These are phyloP conservation scores for Pelagia noctiluca DNA, from an alignment of 30 jellyfish, hydroid and myxozoan genomes.

Conservation along the genomic window DNA sequence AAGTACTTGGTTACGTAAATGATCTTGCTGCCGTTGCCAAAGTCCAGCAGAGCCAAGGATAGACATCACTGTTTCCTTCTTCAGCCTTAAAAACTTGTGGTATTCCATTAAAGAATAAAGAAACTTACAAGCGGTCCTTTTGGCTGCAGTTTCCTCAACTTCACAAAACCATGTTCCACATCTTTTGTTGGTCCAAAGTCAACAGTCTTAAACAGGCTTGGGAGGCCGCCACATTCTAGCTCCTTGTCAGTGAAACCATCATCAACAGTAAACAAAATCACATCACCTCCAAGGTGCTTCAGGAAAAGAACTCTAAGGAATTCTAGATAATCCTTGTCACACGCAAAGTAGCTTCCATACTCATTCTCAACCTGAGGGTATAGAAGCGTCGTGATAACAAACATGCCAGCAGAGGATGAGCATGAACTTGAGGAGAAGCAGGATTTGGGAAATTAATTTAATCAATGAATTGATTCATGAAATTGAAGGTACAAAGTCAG, in stretches of 20 bases:
- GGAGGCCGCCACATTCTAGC: slow-evolving; percentile 76
- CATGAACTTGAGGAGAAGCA: too few relatives aligned
- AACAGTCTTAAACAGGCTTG: slow-evolving; percentile 67
- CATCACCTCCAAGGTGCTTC: slow-evolving; percentile 65
- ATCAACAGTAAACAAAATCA: slow-evolving; percentile 77
- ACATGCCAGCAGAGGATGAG: not conserved
- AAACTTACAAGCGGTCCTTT: slow-evolving; percentile 85
- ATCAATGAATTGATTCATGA: too few relatives aligned
- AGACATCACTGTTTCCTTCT: too few relatives aligned
- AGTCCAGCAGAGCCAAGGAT: too few relatives aligned
- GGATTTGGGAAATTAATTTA: too few relatives aligned
- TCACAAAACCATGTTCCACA: slow-evolving; percentile 68
- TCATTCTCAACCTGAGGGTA: slow-evolving; percentile 78
- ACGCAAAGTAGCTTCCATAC: slow-evolving; percentile 87
- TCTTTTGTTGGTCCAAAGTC: slow-evolving; percentile 87
- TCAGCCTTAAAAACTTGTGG: too few relatives aligned
- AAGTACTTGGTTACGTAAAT: too few relatives aligned
- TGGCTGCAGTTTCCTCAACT: slow-evolving; percentile 74
- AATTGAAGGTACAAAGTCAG: too few relatives aligned
- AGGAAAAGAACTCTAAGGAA: slow-evolving; percentile 31
- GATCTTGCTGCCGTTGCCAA: too few relatives aligned
- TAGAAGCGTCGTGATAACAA: not conserved
- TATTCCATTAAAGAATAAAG: too few relatives aligned
- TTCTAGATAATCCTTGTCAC: slow-evolving; percentile 75
- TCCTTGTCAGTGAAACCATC: slow-evolving; percentile 85